Evolutionary conservation across 1,140 invertebrate genomes (phyloP).

Genomic region (Temnothorax curvispinosus): DNA sequence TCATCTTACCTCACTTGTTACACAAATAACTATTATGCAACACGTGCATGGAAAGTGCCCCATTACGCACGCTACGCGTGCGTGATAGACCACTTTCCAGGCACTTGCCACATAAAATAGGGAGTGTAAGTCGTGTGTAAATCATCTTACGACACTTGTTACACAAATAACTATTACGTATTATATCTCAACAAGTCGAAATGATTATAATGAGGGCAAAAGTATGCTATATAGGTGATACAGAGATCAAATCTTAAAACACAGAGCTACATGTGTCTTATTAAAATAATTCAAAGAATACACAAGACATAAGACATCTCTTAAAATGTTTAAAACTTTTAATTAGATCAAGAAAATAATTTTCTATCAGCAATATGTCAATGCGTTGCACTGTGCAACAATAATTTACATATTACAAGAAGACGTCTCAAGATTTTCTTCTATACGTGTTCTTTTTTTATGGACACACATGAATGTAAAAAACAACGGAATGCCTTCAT

Average conservation of each 20-base stretch:
- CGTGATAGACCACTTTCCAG: too few relatives aligned
- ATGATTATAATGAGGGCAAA: not conserved
- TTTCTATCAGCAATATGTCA: not conserved
- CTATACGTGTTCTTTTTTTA: not conserved
- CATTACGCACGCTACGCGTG: too few relatives aligned
- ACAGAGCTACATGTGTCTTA: not conserved
- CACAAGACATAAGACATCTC: not conserved
- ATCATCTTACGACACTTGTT: too few relatives aligned
- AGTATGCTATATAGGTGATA: constrained; percentile 4
- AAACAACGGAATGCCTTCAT: not conserved
- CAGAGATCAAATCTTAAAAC: constrained; percentile 46
- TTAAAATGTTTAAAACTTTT: not conserved
- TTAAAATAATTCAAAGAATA: constrained; percentile 16
- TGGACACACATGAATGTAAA: not conserved
- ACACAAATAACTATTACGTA: too few relatives aligned
- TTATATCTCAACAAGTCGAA: not conserved
- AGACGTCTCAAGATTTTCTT: not conserved
- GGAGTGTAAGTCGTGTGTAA: too few relatives aligned
- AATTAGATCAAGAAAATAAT: constrained; percentile 7
- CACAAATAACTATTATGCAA: too few relatives aligned
- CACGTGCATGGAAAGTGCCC: too few relatives aligned
- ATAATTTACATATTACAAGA: not conserved
- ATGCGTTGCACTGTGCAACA: not conserved
- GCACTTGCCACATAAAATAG: too few relatives aligned
- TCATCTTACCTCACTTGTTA: too few relatives aligned